Percentiles rank a stretch among this genome's conserved stretches.
Evolutionary conservation across 2,113 vertebrate genomes (phyloP).

Genomic region (Xiphorhynchus elegans): DNA sequence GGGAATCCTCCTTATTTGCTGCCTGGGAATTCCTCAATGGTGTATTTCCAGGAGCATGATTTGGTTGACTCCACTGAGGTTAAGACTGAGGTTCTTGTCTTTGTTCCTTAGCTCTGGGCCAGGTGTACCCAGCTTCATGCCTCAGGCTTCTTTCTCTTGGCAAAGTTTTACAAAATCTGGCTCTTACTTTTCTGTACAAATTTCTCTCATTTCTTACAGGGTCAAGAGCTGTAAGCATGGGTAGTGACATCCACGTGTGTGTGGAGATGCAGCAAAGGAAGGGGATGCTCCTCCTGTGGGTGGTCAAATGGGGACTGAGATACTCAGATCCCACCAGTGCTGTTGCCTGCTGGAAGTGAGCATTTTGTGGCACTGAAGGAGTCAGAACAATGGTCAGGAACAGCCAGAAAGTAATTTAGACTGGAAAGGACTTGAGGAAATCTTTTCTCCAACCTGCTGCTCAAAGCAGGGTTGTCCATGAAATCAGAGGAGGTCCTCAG

Average conservation of each 20-base stretch:
- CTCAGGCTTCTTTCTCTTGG: background rate
- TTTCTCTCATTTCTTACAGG: background rate
- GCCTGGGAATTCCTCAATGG: background rate
- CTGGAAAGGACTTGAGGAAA: background rate
- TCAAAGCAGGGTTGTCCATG: background rate
- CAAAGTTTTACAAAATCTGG: background rate
- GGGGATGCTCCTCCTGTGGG: background rate
- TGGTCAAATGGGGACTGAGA: background rate
- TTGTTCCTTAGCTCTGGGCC: background rate
- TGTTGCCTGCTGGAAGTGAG: background rate
- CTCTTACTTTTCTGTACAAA: background rate
- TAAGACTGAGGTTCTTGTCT: background rate
- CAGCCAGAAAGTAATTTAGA: background rate
- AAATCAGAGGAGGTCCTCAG: background rate
- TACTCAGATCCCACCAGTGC: background rate
- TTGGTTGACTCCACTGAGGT: background rate
- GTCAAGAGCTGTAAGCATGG: rapidly evolving
- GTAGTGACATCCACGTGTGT: background rate
- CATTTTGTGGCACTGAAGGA: background rate
- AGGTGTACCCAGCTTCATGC: background rate
- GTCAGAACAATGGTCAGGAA: background rate
- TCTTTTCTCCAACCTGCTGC: background rate
- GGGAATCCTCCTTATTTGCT: background rate
- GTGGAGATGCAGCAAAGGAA: background rate
- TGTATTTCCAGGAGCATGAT: background rate